These are phyloP conservation scores for Danio rerio DNA, from an alignment of 2,113 vertebrate genomes.

Conservation along the genomic window GRCz12tu NC_133195.1:14826001-14826500, in stretches of 20 bases:
- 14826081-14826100: too few relatives aligned
- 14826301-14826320: background rate
- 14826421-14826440: background rate
- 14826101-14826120: too few relatives aligned
- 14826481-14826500: background rate
- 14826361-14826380: background rate
- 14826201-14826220: too few relatives aligned
- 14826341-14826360: background rate
- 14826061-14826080: too few relatives aligned
- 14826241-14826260: background rate
- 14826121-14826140: too few relatives aligned
- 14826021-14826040: too few relatives aligned
- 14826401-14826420: background rate
- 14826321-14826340: background rate
- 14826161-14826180: too few relatives aligned
- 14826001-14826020: too few relatives aligned
- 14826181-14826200: too few relatives aligned
- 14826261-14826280: background rate
- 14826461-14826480: conserved; percentile 4
- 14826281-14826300: background rate
- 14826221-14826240: too few relatives aligned
- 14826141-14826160: too few relatives aligned
- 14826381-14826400: background rate
- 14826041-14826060: too few relatives aligned
- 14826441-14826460: background rate